phyloP scores from a whole-genome alignment of 1,140 invertebrate genomes.

The Agrypnia vestita region DNA sequence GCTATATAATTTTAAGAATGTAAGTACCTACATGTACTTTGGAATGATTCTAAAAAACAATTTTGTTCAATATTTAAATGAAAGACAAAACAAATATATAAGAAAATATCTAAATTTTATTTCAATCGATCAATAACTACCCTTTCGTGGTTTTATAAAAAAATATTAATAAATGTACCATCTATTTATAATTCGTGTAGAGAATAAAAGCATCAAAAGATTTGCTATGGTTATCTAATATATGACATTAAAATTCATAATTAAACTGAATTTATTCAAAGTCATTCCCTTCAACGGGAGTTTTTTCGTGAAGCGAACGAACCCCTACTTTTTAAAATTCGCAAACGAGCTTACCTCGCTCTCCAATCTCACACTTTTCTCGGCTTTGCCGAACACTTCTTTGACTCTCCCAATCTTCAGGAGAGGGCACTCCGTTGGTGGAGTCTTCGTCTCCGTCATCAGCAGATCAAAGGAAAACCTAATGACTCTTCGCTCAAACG shows the following conservation, averaged over 20 bases:
- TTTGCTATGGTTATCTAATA: neutral
- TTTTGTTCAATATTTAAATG: no score
- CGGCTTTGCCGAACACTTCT: neutral
- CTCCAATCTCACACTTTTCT: neutral
- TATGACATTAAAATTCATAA: neutral
- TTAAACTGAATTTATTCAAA: neutral
- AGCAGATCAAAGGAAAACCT: slow-evolving; percentile 56
- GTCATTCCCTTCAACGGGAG: neutral
- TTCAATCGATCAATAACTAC: no score
- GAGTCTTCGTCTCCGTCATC: slow-evolving; percentile 7
- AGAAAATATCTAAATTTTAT: no score
- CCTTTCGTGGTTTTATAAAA: no score
- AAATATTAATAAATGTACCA: no score
- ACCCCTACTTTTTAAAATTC: neutral
- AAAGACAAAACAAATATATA: no score
- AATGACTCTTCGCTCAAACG: slow-evolving; percentile 54
- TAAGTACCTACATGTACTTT: no score
- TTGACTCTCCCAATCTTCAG: slow-evolving; percentile 16
- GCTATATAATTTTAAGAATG: no score
- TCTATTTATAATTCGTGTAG: no score
- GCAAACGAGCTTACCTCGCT: slow-evolving; percentile 8
- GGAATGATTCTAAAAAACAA: no score
- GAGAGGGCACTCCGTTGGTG: slow-evolving; percentile 12
- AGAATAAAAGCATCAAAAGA: neutral
- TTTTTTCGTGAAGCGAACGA: neutral